Conservation (phyloP, 2,797 vertebrate genomes). For the Megaceryle alcyon region DNA sequence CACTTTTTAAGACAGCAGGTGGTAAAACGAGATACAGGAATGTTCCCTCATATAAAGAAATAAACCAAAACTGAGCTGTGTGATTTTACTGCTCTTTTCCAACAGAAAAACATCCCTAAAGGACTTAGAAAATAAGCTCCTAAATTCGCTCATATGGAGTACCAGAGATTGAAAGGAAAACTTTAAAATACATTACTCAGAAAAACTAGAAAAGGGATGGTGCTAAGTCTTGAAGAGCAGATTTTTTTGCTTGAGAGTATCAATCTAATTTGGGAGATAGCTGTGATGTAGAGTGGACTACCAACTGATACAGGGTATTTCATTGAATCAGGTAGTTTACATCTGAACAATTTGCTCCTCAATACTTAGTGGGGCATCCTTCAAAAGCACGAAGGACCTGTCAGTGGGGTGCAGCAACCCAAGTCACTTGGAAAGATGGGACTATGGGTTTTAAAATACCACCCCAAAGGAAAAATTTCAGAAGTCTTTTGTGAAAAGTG, state of each 20-base stretch:
- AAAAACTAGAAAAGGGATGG: not conserved
- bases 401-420: not conserved
- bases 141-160: slow-evolving; percentile 20
- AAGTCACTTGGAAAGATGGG: not conserved
- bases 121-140: slow-evolving; percentile 38
- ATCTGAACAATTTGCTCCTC: not conserved
- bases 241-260: not conserved
- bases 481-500: not conserved
- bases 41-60: slow-evolving; percentile 62
- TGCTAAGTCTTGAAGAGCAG: not conserved
- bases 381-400: not conserved
- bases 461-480: not conserved
- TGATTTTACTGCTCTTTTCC: slow-evolving; percentile 51
- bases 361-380: not conserved
- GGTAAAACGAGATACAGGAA: slow-evolving; percentile 64
- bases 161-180: slow-evolving; percentile 21
- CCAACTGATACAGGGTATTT: not conserved
- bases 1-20: slow-evolving; percentile 62
- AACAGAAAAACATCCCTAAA: slow-evolving; percentile 32
- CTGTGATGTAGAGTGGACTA: not conserved
- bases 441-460: not conserved
- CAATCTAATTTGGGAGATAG: not conserved
- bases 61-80: slow-evolving; percentile 49
- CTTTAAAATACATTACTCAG: slow-evolving; percentile 3
- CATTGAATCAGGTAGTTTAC: not conserved